Percentiles rank a stretch among this genome's conserved stretches.
phyloP scores from a whole-genome alignment of 1,140 invertebrate species.

The Temnothorax nylanderi region DNA sequence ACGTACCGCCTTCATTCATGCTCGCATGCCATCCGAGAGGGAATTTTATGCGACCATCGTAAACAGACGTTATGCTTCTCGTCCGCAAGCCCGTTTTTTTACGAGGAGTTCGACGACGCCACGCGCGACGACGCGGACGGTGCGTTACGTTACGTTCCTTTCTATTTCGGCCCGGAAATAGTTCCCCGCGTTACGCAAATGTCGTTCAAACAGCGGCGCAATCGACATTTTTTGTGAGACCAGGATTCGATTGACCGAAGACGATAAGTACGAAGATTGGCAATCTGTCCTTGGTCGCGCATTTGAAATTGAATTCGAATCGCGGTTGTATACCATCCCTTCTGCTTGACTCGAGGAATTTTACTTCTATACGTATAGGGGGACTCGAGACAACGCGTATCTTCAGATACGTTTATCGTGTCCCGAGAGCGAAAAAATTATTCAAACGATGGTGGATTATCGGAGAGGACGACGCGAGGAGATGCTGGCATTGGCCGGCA shows the following conservation, averaged over 20 bases:
- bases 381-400: neutral
- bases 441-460: conserved; percentile 44
- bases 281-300: neutral
- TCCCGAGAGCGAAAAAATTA: conserved; percentile 11
- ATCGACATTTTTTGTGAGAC: no score
- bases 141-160: conserved; percentile 12
- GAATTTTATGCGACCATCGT: conserved; percentile 63
- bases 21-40: conserved; percentile 53
- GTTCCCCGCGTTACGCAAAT: conserved; percentile 9
- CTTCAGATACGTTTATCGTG: neutral
- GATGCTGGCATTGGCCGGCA: conserved; percentile 8
- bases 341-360: neutral
- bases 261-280: neutral
- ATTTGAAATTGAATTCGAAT: no score
- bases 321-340: neutral
- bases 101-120: conserved; percentile 55
- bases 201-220: neutral
- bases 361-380: neutral
- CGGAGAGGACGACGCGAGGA: neutral
- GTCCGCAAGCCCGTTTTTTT: conserved; percentile 56
- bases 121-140: conserved; percentile 25
- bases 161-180: conserved; percentile 15
- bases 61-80: conserved; percentile 57
- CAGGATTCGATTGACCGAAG: neutral
- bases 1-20: conserved; percentile 64